Conservation (phyloP, 1,140 invertebrate genomes). For the Semibalanus balanoides region DNA sequence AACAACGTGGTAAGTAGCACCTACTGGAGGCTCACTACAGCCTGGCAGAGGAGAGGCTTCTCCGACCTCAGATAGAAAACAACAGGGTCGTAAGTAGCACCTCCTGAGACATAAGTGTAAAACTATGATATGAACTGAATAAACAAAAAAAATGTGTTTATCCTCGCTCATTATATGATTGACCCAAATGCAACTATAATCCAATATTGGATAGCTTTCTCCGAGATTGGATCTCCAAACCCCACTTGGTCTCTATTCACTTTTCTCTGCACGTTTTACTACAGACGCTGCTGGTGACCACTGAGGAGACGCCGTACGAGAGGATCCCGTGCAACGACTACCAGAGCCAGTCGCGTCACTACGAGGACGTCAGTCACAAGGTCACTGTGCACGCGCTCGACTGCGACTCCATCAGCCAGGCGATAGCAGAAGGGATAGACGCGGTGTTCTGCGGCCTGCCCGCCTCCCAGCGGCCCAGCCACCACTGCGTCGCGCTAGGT, state of each 20-base stretch:
- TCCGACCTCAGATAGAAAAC: constrained; percentile 88
- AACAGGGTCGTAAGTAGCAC: constrained; percentile 48
- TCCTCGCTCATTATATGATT: too few species aligned
- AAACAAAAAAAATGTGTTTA: too few species aligned
- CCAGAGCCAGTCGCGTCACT: not conserved
- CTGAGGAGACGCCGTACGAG: not conserved
- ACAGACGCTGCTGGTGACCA: not conserved
- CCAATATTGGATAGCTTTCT: too few species aligned
- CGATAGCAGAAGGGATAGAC: not conserved
- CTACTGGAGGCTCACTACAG: constrained; percentile 94
- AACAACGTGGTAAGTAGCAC: too few species aligned
- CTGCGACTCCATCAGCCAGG: not conserved
- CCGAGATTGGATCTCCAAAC: too few species aligned
- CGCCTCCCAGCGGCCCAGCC: not conserved
- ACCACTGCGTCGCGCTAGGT: not conserved
- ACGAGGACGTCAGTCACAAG: not conserved
- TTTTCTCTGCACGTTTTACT: too few species aligned
- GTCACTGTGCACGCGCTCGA: constrained; percentile 3
- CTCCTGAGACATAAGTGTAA: too few species aligned
- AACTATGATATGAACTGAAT: too few species aligned
- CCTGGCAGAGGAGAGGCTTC: constrained; percentile 82
- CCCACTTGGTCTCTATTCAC: too few species aligned
- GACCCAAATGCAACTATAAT: too few species aligned
- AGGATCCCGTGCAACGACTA: not conserved
- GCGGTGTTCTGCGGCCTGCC: not conserved